phyloP scores from a whole-genome alignment of 2,888 invertebrate genomes.

The Halocaridina rubra region DNA sequence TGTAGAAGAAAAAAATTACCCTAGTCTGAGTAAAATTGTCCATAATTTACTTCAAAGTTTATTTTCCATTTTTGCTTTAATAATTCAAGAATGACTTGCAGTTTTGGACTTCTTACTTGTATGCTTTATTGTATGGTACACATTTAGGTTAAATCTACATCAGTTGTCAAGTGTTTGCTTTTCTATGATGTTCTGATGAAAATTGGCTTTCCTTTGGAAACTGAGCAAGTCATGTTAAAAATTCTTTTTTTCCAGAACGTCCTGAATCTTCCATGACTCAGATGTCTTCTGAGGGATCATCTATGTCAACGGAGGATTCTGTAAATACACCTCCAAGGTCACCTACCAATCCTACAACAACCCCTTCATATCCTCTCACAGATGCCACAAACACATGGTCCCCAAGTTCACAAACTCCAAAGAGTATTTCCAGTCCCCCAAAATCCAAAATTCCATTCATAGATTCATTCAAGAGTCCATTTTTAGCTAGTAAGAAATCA shows the following conservation, averaged over 20 bases:
- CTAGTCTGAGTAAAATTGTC: no score
- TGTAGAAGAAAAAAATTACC: no score
- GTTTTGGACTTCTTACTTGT: no score
- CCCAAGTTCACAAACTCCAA: slow-evolving; percentile 33
- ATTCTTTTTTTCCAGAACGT: slow-evolving; percentile 65
- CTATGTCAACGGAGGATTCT: slow-evolving; percentile 59
- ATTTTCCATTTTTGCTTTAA: no score
- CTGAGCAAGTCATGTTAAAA: no score
- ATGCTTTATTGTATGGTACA: no score
- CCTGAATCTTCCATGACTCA: slow-evolving; percentile 67
- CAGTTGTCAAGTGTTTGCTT: no score
- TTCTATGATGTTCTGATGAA: no score
- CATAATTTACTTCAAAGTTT: no score
- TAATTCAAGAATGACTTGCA: no score
- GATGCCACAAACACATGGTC: slow-evolving; percentile 51
- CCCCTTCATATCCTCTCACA: slow-evolving; percentile 39
- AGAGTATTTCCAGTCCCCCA: slow-evolving; percentile 7
- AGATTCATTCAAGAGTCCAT: slow-evolving; percentile 34
- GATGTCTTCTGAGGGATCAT: slow-evolving; percentile 62
- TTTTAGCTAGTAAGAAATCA: slow-evolving; percentile 35
- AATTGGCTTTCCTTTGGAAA: no score
- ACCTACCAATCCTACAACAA: slow-evolving; percentile 36
- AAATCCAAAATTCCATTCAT: slow-evolving; percentile 43
- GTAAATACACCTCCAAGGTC: slow-evolving; percentile 47
- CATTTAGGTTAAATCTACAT: no score